Percentiles rank a stretch among this genome's conserved stretches.
phyloP scores from a whole-genome alignment of 2,888 invertebrate genomes.

The Caenorhabditis angaria region DNA sequence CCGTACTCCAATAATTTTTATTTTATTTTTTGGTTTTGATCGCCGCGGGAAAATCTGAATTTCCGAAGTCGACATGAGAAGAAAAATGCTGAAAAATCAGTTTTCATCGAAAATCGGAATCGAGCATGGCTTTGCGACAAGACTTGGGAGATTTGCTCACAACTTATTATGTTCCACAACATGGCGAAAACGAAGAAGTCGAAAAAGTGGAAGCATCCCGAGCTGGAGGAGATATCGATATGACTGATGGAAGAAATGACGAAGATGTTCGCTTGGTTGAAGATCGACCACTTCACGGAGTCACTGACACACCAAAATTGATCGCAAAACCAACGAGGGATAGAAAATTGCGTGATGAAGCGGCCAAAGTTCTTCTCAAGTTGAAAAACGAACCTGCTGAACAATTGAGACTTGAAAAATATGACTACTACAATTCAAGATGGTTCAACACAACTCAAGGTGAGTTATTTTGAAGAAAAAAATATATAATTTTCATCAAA shows the following conservation, averaged over 20 bases:
- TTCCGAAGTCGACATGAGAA: too few relatives aligned
- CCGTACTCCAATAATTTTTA: not conserved
- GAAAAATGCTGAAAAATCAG: too few relatives aligned
- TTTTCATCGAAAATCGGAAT: too few relatives aligned
- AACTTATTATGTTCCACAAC: too few relatives aligned
- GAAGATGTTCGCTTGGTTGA: constrained; percentile 23
- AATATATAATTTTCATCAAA: not conserved
- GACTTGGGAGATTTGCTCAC: too few relatives aligned
- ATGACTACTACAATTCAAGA: constrained; percentile 17
- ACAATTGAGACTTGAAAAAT: constrained; percentile 1
- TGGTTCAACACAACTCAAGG: constrained; percentile 30
- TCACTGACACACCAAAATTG: constrained; percentile 35
- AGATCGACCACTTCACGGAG: constrained; percentile 17
- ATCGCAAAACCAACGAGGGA: constrained; percentile 8
- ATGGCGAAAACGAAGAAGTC: too few relatives aligned
- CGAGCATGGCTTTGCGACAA: too few relatives aligned
- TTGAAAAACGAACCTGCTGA: constrained; percentile 11
- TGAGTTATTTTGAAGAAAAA: too few relatives aligned
- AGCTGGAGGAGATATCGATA: not conserved
- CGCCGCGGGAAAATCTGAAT: too few relatives aligned
- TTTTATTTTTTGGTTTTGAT: not conserved
- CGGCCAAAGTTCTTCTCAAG: constrained; percentile 22
- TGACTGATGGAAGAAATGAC: constrained; percentile 4
- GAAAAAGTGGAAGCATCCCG: too few relatives aligned
- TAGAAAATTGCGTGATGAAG: constrained; percentile 11